Percentiles rank a stretch among this genome's conserved stretches.
Evolutionary conservation across 2,113 vertebrate species (phyloP).

Genomic region (Actinemys pallida): DNA sequence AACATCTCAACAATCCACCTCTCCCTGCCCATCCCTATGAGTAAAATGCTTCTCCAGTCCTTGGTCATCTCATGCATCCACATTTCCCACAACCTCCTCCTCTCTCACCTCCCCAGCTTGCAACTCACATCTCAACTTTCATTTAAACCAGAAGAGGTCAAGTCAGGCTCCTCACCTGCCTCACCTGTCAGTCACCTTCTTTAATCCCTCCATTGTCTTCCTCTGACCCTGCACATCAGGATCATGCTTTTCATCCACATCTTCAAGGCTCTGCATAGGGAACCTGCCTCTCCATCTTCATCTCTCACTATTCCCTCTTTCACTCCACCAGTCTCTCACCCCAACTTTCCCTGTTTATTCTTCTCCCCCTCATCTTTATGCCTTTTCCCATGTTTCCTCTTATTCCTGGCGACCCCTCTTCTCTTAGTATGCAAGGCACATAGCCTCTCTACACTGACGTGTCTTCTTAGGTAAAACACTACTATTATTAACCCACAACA

Average conservation of each 20-base stretch:
- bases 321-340: not conserved
- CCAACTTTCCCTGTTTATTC: not conserved
- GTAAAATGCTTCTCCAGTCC: not conserved
- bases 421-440: not conserved
- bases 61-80: not conserved
- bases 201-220: not conserved
- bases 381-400: not conserved
- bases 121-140: not conserved
- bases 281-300: not conserved
- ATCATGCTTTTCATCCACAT: not conserved
- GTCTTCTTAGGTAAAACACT: not conserved
- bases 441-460: not conserved
- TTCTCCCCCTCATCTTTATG: not conserved
- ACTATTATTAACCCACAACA: not conserved
- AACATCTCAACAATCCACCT: not conserved
- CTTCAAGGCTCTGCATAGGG: not conserved
- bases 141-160: rapidly evolving
- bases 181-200: not conserved
- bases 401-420: not conserved
- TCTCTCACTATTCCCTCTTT: not conserved
- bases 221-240: not conserved
- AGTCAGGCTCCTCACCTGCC: not conserved
- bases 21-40: not conserved
- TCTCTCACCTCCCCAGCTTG: not conserved
- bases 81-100: not conserved